Evolutionary conservation across 2,113 vertebrate species (phyloP).

Genomic region (Cryptomyrus ogoouensis): DNA sequence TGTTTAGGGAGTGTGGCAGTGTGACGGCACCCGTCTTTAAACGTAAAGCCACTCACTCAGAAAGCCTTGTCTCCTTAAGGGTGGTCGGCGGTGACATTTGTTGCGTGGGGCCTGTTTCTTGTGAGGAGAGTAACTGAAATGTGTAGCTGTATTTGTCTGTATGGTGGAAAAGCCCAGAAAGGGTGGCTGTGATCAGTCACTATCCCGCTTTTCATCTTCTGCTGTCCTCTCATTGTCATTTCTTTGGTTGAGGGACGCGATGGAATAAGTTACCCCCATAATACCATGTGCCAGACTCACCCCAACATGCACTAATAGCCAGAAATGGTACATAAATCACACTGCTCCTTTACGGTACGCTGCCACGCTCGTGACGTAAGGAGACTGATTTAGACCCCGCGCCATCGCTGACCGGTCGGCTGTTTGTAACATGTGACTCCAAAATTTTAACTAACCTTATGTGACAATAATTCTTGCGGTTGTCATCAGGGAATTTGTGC

Average conservation of each 20-base stretch:
- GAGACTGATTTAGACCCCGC: not conserved
- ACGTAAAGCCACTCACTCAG: not conserved
- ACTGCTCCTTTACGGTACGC: not conserved
- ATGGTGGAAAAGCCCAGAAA: slow-evolving; percentile 11
- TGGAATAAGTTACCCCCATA: slow-evolving; percentile 27
- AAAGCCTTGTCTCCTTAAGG: not conserved
- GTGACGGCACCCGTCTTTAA: not conserved
- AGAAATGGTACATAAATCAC: not conserved
- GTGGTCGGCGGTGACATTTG: not conserved
- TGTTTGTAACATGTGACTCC: not conserved
- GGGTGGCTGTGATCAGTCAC: slow-evolving; percentile 22
- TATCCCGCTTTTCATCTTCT: slow-evolving; percentile 22
- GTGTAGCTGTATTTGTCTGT: not conserved
- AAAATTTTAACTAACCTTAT: not conserved
- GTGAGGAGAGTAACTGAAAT: not conserved
- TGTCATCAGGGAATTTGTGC: not conserved
- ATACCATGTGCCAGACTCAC: slow-evolving; percentile 15
- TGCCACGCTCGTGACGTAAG: not conserved
- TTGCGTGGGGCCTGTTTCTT: not conserved
- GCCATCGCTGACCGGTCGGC: not conserved
- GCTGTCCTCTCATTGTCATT: slow-evolving; percentile 13
- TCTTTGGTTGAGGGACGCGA: not conserved
- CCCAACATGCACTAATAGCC: not conserved
- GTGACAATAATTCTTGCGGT: not conserved
- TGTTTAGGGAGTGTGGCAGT: not conserved